These are phyloP conservation scores for Ammodramus savannarum DNA, from an alignment of 2,113 vertebrate species.

Conservation along the genomic window DNA sequence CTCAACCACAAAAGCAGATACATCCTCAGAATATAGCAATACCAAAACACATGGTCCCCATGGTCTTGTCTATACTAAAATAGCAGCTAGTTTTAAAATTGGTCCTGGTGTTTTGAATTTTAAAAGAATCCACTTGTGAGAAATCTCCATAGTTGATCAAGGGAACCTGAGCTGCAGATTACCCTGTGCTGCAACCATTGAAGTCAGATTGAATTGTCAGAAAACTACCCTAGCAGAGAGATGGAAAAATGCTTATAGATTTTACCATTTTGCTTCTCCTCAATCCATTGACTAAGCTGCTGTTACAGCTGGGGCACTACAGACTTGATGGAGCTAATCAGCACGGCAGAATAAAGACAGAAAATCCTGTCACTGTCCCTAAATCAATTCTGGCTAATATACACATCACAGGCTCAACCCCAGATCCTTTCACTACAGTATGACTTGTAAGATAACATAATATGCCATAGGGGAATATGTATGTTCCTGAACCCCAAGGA, in stretches of 20 bases:
- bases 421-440: not conserved
- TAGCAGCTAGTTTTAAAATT: not conserved
- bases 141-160: not conserved
- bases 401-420: not conserved
- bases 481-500: not conserved
- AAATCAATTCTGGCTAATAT: not conserved
- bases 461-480: not conserved
- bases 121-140: not conserved
- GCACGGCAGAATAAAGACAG: not conserved
- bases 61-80: not conserved
- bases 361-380: not conserved
- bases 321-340: constrained; percentile 5
- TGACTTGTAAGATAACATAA: not conserved
- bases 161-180: accelerated
- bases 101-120: not conserved
- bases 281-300: not conserved
- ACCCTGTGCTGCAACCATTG: not conserved
- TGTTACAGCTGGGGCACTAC: not conserved
- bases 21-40: not conserved
- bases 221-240: not conserved
- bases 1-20: not conserved
- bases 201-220: not conserved
- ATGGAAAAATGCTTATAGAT: not conserved
- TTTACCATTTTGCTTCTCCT: not conserved
- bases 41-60: not conserved